Evolutionary conservation across 2,888 invertebrate species (phyloP), one percentile per base, ranked within the genome.

Genomic region (Rhamphomyia laevipes): DNA sequence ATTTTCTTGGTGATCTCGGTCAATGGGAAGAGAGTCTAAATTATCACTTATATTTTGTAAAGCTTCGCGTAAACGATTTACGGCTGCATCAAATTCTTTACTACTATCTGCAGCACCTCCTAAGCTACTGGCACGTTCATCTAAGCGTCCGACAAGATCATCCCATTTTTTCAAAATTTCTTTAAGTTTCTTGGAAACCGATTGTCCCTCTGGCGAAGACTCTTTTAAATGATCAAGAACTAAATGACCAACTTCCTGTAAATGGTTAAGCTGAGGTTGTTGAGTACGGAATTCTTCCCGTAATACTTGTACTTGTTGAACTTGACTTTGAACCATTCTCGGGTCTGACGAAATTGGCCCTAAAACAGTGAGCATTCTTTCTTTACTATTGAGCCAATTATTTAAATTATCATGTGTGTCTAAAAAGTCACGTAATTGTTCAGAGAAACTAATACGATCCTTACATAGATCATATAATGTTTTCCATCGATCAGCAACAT

Each of bases 331-430:
- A 3, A 95, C 91, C 85, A 95, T 89, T 48, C 93, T 77, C 1
- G 94, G 91, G 70, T 97, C 96, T 0, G 93, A 89, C 0, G 94
- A 93, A 61, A 97, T 93, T 1, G 95, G 95, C 16, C 96, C 96
- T 0, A 97, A 74, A 0, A 94, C 95, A 1, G 87, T 83, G 70
- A 97, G 76, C 94, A 97, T 95, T 59, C 91, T 84, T 61, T 95
- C 94, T 71, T 97, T 97, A 56, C 91, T 86, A 27, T 78, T 78
- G 42, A 96, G 74, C 95, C 96, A 97, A 49, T 82, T 82, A 9
- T 82, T 78, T 49, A 96, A 74, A 56, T 82, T 85, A 63, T 85
- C 86, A 64, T 90, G 84, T 0, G 87, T 86, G 63, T 94, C 94
- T 59, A 88, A 82, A 78, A 96, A 91, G 67, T 92, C 90, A 60